These are phyloP conservation scores for Philopotamus ludificatus DNA, from an alignment of 1,140 invertebrate species.

Conservation along the genomic window DNA sequence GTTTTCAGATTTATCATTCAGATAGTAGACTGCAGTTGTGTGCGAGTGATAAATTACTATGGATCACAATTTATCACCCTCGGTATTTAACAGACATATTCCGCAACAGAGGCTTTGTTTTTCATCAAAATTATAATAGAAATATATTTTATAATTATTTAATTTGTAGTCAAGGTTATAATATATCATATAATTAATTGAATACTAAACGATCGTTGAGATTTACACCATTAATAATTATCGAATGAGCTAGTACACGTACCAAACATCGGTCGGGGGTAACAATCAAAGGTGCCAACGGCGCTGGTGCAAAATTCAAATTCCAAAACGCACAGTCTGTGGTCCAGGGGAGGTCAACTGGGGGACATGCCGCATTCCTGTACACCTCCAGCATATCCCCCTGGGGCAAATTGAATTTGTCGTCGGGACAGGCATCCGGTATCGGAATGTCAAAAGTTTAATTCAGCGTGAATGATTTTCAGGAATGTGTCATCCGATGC, in stretches of 20 bases:
- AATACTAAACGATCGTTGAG: no score
- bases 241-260: no score
- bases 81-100: no score
- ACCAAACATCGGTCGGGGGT: not conserved
- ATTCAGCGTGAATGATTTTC: not conserved
- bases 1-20: slow-evolving; percentile 3
- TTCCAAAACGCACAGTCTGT: not conserved
- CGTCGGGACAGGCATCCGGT: not conserved
- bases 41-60: not conserved
- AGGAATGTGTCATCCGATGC: not conserved
- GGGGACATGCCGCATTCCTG: not conserved
- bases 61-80: not conserved
- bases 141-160: no score
- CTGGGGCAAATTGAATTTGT: slow-evolving; percentile 5
- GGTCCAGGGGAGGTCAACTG: not conserved
- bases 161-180: no score
- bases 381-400: not conserved
- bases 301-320: not conserved
- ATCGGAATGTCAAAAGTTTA: slow-evolving; percentile 9
- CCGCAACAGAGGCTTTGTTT: not conserved
- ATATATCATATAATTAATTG: no score
- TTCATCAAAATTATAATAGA: not conserved
- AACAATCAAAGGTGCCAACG: not conserved
- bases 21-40: not conserved
- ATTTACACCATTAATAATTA: no score